These are phyloP conservation scores for Dermolepida albohirtum DNA, from an alignment of 2,888 invertebrate species.

Conservation along the genomic window DNA sequence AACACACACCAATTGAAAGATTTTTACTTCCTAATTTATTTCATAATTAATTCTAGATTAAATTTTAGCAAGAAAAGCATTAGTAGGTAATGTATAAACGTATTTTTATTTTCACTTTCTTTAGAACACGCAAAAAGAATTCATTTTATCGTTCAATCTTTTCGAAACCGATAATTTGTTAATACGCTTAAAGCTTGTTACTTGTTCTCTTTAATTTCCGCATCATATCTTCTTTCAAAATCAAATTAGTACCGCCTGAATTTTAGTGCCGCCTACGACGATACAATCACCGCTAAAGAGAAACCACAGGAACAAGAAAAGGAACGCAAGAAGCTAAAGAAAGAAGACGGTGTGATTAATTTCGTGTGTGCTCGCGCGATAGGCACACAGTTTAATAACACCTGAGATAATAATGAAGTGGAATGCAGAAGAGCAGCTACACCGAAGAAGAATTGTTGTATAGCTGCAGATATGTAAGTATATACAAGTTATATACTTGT, in stretches of 20 bases:
- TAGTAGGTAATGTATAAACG: too few relatives aligned
- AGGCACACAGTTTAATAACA: slow-evolving; percentile 34
- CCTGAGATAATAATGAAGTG: slow-evolving; percentile 38
- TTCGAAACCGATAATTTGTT: slow-evolving; percentile 13
- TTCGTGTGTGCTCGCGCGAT: slow-evolving; percentile 7
- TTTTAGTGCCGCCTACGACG: slow-evolving; percentile 6
- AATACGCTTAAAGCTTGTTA: slow-evolving; percentile 11
- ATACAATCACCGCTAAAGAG: not conserved
- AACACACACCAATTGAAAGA: too few relatives aligned
- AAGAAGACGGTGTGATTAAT: slow-evolving; percentile 11
- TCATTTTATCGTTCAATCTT: not conserved
- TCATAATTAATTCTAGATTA: too few relatives aligned
- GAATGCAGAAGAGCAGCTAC: slow-evolving; percentile 26
- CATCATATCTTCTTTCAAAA: slow-evolving; percentile 9
- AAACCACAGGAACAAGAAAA: slow-evolving; percentile 2
- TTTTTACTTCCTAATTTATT: too few relatives aligned
- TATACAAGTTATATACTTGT: not conserved
- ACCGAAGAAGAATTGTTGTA: not conserved
- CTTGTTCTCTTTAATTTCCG: slow-evolving; percentile 6
- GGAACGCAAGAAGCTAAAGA: not conserved
- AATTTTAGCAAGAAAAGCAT: too few relatives aligned
- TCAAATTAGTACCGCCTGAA: slow-evolving; percentile 20
- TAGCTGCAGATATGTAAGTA: slow-evolving; percentile 2
- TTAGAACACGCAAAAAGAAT: too few relatives aligned
- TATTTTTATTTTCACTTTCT: too few relatives aligned